A percentile compares a stretch with the other conserved stretches of the same genome.
Evolutionary conservation across 2,888 invertebrate genomes (phyloP).

Genomic region (Omphaloscelis lunosa): DNA sequence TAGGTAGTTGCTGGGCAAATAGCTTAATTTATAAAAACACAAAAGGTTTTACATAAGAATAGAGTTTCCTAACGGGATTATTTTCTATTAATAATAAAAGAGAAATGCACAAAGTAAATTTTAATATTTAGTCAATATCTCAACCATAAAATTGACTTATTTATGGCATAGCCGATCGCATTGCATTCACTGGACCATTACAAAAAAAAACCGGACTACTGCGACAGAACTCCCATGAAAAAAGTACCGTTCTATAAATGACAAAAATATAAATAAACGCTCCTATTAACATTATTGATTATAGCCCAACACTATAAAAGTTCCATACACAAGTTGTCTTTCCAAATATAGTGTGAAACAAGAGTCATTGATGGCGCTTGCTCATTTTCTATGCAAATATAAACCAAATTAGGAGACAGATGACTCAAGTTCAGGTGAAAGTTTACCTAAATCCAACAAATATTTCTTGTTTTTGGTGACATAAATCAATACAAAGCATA

Average conservation of each 20-base stretch:
- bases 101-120: constrained; percentile 32
- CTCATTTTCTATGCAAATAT: constrained; percentile 53
- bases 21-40: constrained; percentile 35
- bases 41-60: constrained; percentile 24
- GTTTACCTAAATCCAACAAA: constrained; percentile 32
- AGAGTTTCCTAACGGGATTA: constrained; percentile 31
- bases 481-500: constrained; percentile 32
- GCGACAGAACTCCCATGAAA: constrained; percentile 1
- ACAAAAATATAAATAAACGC: constrained; percentile 39
- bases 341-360: constrained; percentile 37
- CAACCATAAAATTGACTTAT: constrained; percentile 48
- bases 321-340: constrained; percentile 33
- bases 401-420: constrained; percentile 34
- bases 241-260: constrained; percentile 24
- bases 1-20: background rate
- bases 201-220: constrained; percentile 41
- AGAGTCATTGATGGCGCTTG: constrained; percentile 22
- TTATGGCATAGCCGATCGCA: constrained; percentile 30
- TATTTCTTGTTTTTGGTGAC: constrained; percentile 23
- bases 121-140: constrained; percentile 42
- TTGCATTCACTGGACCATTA: constrained; percentile 29
- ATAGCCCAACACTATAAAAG: constrained; percentile 32
- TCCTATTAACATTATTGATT: constrained; percentile 46
- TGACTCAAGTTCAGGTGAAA: constrained; percentile 39
- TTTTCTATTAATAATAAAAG: constrained; percentile 22